Evolutionary conservation across 2,113 vertebrate genomes (phyloP), one percentile per base, ranked within the genome.

Genomic region (Neopipo cinnamomea): DNA sequence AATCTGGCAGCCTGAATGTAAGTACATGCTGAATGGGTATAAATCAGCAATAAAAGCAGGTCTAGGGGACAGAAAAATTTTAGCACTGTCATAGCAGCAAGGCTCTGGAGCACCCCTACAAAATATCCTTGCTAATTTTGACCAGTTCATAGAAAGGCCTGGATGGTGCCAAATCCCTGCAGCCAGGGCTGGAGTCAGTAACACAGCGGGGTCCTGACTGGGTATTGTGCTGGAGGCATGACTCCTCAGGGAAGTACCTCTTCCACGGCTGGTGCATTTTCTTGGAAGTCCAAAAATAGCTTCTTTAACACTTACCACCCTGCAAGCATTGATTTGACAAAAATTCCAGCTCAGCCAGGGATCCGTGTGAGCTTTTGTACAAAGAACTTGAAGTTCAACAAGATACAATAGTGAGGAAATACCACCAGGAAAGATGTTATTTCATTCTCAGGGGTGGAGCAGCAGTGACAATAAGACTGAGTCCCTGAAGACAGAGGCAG

Each of bases 1-100:
- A 77, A 98, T 67, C 50, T 80, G 89, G 71, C 86, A 91, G 72
- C 97, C 98, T 98, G 80, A 2, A 28, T 31, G 27, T 31, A 59
- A 85, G 72, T 25, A 88, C 27, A 72, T 3, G 24, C 41, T 8
- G 25, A 66, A 25, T 24, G 56, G 24, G 39, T 59, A 58, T 21
- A 61, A 61, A 73, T 30, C 0, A 3, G 28, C n/a, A 27, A 76
- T 2, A 58, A 88, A 58, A 0, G 0, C 2, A 39, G 24, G 30
- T 27, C 14, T 44, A 4, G 22, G 10, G 37, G 42, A 93, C 75
- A 52, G 30, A 58, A 66, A 31, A 76, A 27, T 12, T 22, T 66
- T 52, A 52, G 53, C 39, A 31, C 6, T 13, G 21, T 50, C 37
- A 75, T 31, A 76, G 49, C 46, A 68, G 17, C 0, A 5, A 28